phyloP scores from a whole-genome alignment of 2,797 vertebrate species.

The Thalassophryne amazonica region DNA sequence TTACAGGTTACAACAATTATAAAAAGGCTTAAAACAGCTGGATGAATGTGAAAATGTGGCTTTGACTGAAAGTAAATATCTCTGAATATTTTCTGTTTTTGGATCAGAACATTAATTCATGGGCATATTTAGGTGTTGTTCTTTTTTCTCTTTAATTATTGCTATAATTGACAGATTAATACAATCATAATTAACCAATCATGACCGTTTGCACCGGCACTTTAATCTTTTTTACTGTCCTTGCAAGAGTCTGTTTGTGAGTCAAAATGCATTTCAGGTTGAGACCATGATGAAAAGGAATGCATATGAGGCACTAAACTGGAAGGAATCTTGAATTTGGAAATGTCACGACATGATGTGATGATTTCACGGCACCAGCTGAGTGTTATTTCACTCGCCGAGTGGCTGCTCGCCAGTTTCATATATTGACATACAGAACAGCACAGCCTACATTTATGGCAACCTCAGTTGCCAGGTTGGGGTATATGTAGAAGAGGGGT shows the following conservation, averaged over 20 bases:
- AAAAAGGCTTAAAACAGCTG: too few relatives aligned
- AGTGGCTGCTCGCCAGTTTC: slow-evolving; percentile 42
- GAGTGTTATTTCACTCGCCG: slow-evolving; percentile 38
- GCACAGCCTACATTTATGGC: slow-evolving; percentile 64
- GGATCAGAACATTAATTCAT: too few relatives aligned
- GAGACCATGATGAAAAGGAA: neutral
- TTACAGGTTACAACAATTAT: too few relatives aligned
- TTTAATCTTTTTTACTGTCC: slow-evolving; percentile 41
- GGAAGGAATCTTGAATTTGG: neutral
- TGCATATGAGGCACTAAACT: slow-evolving; percentile 10
- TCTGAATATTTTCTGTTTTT: too few relatives aligned
- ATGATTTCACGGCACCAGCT: slow-evolving; percentile 34
- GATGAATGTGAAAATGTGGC: too few relatives aligned
- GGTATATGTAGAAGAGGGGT: slow-evolving; percentile 55
- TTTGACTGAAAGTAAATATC: too few relatives aligned
- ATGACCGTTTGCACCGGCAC: neutral
- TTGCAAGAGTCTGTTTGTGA: slow-evolving; percentile 11
- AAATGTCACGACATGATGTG: slow-evolving; percentile 20
- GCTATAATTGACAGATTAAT: too few relatives aligned
- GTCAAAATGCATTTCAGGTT: too few relatives aligned
- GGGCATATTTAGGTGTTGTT: too few relatives aligned
- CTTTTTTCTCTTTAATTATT: too few relatives aligned
- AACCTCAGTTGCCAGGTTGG: slow-evolving; percentile 50
- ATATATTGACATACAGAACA: slow-evolving; percentile 56
- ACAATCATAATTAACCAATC: too few relatives aligned